A percentile compares a stretch with the other conserved stretches of the same genome.
Conservation (phyloP, 2,113 vertebrate genomes). For the Eulacestoma nigropectus region DNA sequence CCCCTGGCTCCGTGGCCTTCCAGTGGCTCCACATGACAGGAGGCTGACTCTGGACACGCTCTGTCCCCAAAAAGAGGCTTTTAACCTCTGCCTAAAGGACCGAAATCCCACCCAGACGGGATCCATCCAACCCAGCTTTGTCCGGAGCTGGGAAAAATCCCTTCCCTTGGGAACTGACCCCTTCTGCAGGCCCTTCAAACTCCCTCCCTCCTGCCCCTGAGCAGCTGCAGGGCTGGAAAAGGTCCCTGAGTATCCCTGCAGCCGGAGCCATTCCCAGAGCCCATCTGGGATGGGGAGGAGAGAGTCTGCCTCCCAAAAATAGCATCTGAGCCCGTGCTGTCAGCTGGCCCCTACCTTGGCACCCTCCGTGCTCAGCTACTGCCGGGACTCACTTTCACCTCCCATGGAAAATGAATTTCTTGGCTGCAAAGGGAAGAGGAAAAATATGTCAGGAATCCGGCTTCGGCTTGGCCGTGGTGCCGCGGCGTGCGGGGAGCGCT, state of each 20-base stretch:
- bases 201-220: neutral
- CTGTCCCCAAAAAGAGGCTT: neutral
- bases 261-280: neutral
- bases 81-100: neutral
- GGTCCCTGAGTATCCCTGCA: neutral
- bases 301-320: conserved; percentile 62
- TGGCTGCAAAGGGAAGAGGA: conserved; percentile 65
- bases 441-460: conserved; percentile 39
- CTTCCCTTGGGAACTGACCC: conserved; percentile 50
- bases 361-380: conserved; percentile 67
- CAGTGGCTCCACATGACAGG: rapidly evolving
- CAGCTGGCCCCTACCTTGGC: conserved; percentile 71
- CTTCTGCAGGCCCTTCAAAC: conserved; percentile 61
- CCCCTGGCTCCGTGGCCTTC: neutral
- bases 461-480: neutral
- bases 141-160: conserved; percentile 69
- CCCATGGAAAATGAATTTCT: conserved; percentile 65
- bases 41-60: neutral
- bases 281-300: conserved; percentile 44
- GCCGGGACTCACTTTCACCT: conserved; percentile 59
- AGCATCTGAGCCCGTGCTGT: conserved; percentile 63
- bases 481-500: rapidly evolving
- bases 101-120: neutral
- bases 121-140: conserved; percentile 31
- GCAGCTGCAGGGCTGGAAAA: neutral